Base-by-base conservation (phyloP, 2,888 invertebrate species). In the Polymixis lichenea region DNA sequence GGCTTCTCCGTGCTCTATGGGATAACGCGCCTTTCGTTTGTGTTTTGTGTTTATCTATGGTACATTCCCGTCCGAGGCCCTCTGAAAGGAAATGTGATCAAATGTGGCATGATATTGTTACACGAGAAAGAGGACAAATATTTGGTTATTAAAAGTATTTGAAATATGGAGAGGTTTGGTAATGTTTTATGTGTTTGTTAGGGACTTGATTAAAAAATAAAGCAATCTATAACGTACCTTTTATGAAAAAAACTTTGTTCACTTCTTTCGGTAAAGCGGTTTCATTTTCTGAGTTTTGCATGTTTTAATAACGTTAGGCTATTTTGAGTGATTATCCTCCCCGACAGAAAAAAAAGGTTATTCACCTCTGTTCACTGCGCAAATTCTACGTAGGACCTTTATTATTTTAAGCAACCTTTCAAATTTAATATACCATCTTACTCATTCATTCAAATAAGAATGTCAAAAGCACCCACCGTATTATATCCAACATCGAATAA, bases 41-140 rank as follows among this genome's bases (percentile, higher is more conserved):
- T 58, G 28, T 82, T 76, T 70, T 82, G 49, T 64, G 70, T 76
- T 32, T 82, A 60, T 65, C 58, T 55, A 17, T 51, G 43, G 55
- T 19, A n/a, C 19, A 55, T 55, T 67, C 22, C n/a, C 55, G 11
- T 32, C 7, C 2, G 11, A 55, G 17, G 19, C 19, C 32, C 49
- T 66, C 25, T n/a, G 25, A 62, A 28, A 19, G 43, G 32, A 79
- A 81, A 75, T 81, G 25, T 5, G 60, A 60, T 28, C 19, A 60
- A 28, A 32, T 19, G 5, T 51, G 7, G 13, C 62, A 15, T 55
- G 25, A 81, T 76, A n/a, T 51, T 32, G 25, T 62, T 51, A 62
- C 19, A 9, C 7, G 22, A 62, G 51, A 51, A 62, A 19, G 3
- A 22, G 25, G 25, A 28, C 17, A 43, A 67, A 81, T 62, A 80